Conservation (phyloP, 2,888 invertebrate genomes). For the Aplocera efformata region DNA sequence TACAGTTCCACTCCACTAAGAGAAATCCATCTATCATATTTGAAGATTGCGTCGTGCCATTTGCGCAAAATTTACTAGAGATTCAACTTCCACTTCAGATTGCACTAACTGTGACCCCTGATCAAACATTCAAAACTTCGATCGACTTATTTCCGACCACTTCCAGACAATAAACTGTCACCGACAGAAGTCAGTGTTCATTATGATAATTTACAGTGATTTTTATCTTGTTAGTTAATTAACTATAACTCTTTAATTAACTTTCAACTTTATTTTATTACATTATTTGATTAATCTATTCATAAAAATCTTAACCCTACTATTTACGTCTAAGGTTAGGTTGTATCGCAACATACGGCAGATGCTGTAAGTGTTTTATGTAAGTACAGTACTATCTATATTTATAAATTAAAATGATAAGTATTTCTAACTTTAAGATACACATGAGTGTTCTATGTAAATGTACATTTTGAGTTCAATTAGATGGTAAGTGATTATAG, state of each 20-base stretch:
- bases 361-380: slow-evolving; percentile 57
- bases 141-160: slow-evolving; percentile 6
- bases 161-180: slow-evolving; percentile 49
- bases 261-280: slow-evolving; percentile 45
- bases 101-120: neutral
- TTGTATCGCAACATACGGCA: slow-evolving; percentile 60
- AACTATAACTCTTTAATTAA: slow-evolving; percentile 31
- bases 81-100: neutral
- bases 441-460: slow-evolving; percentile 71
- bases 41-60: too few relatives aligned
- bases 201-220: slow-evolving; percentile 34
- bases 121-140: neutral
- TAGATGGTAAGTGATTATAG: slow-evolving; percentile 53
- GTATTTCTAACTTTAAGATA: slow-evolving; percentile 66
- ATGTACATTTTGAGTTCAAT: slow-evolving; percentile 73
- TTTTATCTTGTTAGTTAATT: slow-evolving; percentile 10
- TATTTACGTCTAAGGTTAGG: slow-evolving; percentile 67
- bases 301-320: slow-evolving; percentile 60
- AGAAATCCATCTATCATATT: too few relatives aligned
- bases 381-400: slow-evolving; percentile 73
- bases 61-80: too few relatives aligned
- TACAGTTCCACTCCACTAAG: too few relatives aligned
- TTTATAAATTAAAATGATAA: slow-evolving; percentile 69
- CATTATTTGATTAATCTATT: slow-evolving; percentile 48
- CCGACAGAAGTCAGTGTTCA: slow-evolving; percentile 60